Percentiles rank a stretch among this genome's conserved stretches.
These are phyloP conservation scores for Nannobrachium achirus DNA, from an alignment of 2,113 vertebrate genomes.

Conservation along the genomic window DNA sequence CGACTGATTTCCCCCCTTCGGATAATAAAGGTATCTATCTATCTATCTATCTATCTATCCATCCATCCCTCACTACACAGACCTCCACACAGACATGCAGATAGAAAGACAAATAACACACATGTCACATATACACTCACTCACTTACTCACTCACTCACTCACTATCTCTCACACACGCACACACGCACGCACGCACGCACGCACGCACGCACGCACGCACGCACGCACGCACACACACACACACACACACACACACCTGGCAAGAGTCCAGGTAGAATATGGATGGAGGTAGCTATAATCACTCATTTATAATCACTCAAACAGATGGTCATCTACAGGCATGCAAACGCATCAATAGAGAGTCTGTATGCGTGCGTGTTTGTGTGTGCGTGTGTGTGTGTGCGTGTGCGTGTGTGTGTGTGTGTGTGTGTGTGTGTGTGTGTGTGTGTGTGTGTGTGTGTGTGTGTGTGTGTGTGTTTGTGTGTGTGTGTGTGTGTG, in stretches of 20 bases:
- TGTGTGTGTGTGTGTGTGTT: background rate
- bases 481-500: background rate
- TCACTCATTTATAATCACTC: conserved; percentile 31
- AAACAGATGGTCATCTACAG: conserved; percentile 21
- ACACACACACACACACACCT: background rate
- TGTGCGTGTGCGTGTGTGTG: background rate
- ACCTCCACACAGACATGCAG: too few species aligned
- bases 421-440: background rate
- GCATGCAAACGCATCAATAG: background rate
- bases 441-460: conserved; percentile 9
- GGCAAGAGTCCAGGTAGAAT: conserved; percentile 9
- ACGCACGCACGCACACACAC: background rate
- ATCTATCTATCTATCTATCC: background rate
- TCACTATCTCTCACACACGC: too few species aligned
- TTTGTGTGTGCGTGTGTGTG: background rate
- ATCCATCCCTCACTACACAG: background rate
- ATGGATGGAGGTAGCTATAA: conserved; percentile 12
- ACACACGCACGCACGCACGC: background rate
- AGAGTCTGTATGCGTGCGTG: background rate
- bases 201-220: background rate
- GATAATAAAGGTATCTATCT: too few species aligned
- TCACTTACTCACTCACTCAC: too few species aligned
- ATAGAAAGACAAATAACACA: too few species aligned
- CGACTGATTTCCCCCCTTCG: too few species aligned
- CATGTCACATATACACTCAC: too few species aligned